Percentiles rank a stretch among this genome's conserved stretches.
These are phyloP conservation scores for Pollicipes pollicipes DNA, from an alignment of 1,140 invertebrate species.

Conservation along the genomic window DNA sequence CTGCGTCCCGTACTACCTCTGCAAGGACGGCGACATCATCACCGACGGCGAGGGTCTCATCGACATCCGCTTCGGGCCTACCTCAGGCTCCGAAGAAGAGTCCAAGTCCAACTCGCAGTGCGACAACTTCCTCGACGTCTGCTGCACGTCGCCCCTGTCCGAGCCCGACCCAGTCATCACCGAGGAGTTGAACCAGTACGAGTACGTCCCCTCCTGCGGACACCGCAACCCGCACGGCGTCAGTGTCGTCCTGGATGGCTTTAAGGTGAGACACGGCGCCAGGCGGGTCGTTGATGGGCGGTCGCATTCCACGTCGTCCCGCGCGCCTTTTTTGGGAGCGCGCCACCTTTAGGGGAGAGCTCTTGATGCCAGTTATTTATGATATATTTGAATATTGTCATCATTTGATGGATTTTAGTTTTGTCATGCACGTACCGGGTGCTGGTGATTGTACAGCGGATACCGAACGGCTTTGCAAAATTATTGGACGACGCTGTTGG, in stretches of 20 bases:
- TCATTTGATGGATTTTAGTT: too few relatives aligned
- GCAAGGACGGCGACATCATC: conserved; percentile 41
- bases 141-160: conserved; percentile 21
- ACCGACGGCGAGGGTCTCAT: conserved; percentile 53
- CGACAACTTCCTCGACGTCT: conserved; percentile 23
- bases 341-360: too few relatives aligned
- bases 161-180: conserved; percentile 13
- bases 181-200: neutral
- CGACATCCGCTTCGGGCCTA: conserved; percentile 44
- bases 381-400: too few relatives aligned
- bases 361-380: too few relatives aligned
- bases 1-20: conserved; percentile 44
- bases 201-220: conserved; percentile 39
- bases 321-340: too few relatives aligned
- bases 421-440: too few relatives aligned
- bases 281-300: too few relatives aligned
- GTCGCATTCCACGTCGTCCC: too few relatives aligned
- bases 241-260: conserved; percentile 45
- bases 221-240: conserved; percentile 46
- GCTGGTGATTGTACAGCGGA: too few relatives aligned
- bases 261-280: too few relatives aligned
- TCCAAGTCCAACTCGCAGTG: conserved; percentile 16
- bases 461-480: too few relatives aligned
- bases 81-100: conserved; percentile 12
- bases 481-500: too few relatives aligned